phyloP scores from a whole-genome alignment of 2,113 vertebrate genomes.

The Rhegmatorhina hoffmannsi region DNA sequence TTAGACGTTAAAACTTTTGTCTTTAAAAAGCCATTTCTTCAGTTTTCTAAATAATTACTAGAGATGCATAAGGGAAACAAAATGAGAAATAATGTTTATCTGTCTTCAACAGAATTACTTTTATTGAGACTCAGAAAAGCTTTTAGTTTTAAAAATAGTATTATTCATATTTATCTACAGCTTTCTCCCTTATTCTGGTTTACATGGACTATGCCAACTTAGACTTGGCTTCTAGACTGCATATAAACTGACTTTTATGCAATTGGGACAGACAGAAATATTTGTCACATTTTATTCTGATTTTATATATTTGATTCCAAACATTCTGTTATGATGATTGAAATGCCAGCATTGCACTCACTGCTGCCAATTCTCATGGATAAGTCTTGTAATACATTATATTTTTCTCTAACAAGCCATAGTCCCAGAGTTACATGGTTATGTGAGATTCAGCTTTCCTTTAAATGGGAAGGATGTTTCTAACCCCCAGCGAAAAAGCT shows the following conservation, averaged over 20 bases:
- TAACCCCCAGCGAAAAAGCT: not conserved
- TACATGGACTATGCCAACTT: not conserved
- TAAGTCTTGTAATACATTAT: not conserved
- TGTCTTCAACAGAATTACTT: not conserved
- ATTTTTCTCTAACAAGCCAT: not conserved
- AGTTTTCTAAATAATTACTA: not conserved
- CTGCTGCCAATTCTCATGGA: not conserved
- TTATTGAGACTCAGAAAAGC: not conserved
- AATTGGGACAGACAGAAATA: not conserved
- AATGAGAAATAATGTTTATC: not conserved
- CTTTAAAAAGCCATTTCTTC: not conserved
- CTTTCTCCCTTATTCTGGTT: not conserved
- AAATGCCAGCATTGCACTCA: not conserved
- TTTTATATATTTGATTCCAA: slow-evolving; percentile 17
- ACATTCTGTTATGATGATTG: not conserved
- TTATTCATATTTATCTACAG: not conserved
- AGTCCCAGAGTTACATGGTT: not conserved
- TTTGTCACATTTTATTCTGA: slow-evolving; percentile 14
- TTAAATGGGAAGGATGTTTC: not conserved
- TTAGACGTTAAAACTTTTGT: not conserved
- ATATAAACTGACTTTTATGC: not conserved
- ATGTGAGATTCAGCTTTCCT: not conserved
- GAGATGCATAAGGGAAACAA: not conserved
- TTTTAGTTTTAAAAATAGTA: not conserved
- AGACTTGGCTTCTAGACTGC: not conserved